Base-by-base conservation (phyloP, 1,140 invertebrate species). In the Chironomus tepperi region DNA sequence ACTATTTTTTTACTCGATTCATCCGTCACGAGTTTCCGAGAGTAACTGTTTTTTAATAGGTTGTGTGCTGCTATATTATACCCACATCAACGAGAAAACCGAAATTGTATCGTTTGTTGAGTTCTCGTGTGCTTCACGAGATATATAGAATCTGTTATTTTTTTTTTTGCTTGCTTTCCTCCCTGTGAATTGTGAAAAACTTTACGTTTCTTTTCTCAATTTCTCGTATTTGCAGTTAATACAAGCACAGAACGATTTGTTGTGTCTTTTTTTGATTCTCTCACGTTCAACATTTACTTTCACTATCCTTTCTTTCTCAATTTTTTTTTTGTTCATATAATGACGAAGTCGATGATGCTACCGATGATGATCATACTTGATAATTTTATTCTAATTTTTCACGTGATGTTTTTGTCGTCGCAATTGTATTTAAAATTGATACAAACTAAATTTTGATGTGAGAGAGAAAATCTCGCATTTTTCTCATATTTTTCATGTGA, bases 11-110 rank as follows among this genome's bases (percentile, higher is more conserved):
- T n/a, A n/a, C n/a, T n/a, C 65, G 65, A 21, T 12, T 70, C 65
- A 70, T 70, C 65, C 16, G 65, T 70, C 65, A 70, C 65, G 65
- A 70, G 65, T 70, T 70, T 70, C 65, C 65, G 65, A 70, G 65
- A 70, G 65, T 70, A 70, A 70, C 65, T 70, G 65, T 19, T 70
- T 70, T 70, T 70, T 21, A 70, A 70, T 70, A 57, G 47, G 47
- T 57, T 57, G 47, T 57, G 47, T 57, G 47, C 47, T 57, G 12
- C 47, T 57, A 57, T 57, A 57, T 57, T 57, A 57, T 57, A 57
- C 47, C 43, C 43, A 57, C 47, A 57, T 57, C 47, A 57, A 10
- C 12, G 47, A 57, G n/a, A 47, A 57, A 57, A 57, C 47, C 47
- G 47, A 57, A 57, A 15, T 57, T 57, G 47, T 57, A 57, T 57